Evolutionary conservation across 2,888 invertebrate genomes (phyloP), one percentile per base, ranked within the genome.

Genomic region (Apotomis capreana): DNA sequence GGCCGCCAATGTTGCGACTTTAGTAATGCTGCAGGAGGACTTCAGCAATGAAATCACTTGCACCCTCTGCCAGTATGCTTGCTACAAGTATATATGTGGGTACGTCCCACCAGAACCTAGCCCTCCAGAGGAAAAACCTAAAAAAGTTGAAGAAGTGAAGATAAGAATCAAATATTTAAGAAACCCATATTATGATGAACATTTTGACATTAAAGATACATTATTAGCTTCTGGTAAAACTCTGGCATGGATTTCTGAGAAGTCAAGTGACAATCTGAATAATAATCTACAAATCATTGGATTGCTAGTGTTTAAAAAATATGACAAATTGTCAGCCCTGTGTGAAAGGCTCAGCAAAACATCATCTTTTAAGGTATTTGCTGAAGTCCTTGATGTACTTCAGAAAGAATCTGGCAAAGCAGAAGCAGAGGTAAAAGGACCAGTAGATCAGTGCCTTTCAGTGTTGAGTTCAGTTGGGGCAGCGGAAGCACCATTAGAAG

Each of bases 11-110:
- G 92, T 98, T 13, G 97, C 97, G 0, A 94, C 95, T 69, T 92
- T 97, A 72, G 88, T 97, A 73, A 98, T 98, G 97, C 90, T 98
- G 44, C 98, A 99, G 87, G 98, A 98, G 91, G 97, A 98, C 80
- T 95, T 95, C 79, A 94, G 94, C 10, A 95, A 97, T 90, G 95
- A 95, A 3, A 93, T 98, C 26, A 94, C 95, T 4, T 94, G 94
- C 76, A 88, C 94, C 49, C 88, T 98, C 60, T 95, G 96, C 49
- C 85, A 98, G 55, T 95, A 96, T 86, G 95, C 97, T 44, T 96
- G 97, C 84, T 95, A 95, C 78, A 95, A 95, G 80, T 97, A 95
- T 85, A 87, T 97, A 40, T 89, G 92, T 8, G 76, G 68, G 37
- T 85, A 85, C 65, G 81, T 74, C 59, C 79, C 81, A 13, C 80